Evolutionary conservation across 2,888 invertebrate species (phyloP).

Genomic region (Dexiosoma caninum): DNA sequence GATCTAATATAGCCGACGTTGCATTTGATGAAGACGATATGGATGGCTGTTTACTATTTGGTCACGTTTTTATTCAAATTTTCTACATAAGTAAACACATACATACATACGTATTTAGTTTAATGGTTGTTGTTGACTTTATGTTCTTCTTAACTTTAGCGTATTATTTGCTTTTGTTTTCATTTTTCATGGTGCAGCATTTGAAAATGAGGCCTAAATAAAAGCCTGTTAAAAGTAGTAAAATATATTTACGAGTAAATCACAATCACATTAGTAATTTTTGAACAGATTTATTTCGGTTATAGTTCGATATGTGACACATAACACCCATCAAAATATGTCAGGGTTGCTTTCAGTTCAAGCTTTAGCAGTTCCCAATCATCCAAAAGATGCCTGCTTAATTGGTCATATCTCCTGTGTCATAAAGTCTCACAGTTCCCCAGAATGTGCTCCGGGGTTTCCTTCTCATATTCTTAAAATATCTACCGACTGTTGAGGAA

Average conservation of each 20-base stretch:
- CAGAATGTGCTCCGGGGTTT: no score
- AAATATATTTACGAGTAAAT: constrained; percentile 31
- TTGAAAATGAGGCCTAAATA: background rate
- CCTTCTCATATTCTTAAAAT: no score
- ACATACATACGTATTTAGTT: no score
- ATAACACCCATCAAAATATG: no score
- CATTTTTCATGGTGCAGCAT: background rate
- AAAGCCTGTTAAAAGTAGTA: constrained; percentile 12
- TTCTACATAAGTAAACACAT: background rate
- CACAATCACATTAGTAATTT: background rate
- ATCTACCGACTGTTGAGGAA: no score
- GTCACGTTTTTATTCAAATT: constrained; percentile 66
- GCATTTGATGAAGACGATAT: constrained; percentile 52
- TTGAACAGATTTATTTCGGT: no score
- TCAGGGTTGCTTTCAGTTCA: no score
- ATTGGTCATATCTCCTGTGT: no score
- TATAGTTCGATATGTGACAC: no score
- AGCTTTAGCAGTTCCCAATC: no score
- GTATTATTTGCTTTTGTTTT: background rate
- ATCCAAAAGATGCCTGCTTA: no score
- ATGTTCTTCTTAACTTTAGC: constrained; percentile 43
- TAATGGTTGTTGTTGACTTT: constrained; percentile 27
- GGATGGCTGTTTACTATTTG: constrained; percentile 55
- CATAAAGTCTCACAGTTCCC: no score
- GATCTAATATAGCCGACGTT: background rate